phyloP scores from a whole-genome alignment of 2,888 invertebrate genomes.

The Antheraea yamamai region DNA sequence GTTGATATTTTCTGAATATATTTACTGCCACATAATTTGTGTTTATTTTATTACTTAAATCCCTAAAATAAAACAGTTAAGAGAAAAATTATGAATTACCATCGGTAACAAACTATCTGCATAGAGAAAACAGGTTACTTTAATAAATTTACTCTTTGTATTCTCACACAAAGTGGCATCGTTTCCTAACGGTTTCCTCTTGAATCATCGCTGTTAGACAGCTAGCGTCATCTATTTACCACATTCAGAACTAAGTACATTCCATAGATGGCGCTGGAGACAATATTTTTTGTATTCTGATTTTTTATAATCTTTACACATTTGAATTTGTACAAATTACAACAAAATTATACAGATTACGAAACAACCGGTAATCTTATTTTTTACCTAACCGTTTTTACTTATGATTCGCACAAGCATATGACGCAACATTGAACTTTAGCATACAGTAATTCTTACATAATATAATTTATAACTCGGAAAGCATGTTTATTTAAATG shows the following conservation, averaged over 20 bases:
- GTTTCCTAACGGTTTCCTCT: background rate
- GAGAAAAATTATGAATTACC: background rate
- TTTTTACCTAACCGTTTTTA: background rate
- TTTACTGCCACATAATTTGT: conserved; percentile 73
- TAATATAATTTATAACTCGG: background rate
- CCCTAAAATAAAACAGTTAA: background rate
- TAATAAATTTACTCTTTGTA: background rate
- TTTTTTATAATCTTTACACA: background rate
- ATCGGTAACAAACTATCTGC: background rate
- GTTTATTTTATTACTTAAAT: conserved; percentile 45
- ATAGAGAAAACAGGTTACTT: background rate
- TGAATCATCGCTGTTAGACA: background rate
- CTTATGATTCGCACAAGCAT: background rate
- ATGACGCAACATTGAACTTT: background rate
- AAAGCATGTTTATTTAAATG: no score
- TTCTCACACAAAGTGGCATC: background rate
- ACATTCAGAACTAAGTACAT: background rate
- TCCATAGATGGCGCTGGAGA: background rate
- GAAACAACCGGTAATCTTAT: background rate
- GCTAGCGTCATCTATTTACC: background rate
- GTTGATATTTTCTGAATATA: conserved; percentile 82
- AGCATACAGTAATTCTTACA: background rate
- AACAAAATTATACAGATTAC: background rate
- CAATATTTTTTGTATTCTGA: background rate
- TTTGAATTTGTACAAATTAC: background rate